A percentile compares a stretch with the other conserved stretches of the same genome.
These are phyloP conservation scores for Crocuta crocuta DNA, from an alignment of 2,113 vertebrate species.

Conservation along the genomic window DNA sequence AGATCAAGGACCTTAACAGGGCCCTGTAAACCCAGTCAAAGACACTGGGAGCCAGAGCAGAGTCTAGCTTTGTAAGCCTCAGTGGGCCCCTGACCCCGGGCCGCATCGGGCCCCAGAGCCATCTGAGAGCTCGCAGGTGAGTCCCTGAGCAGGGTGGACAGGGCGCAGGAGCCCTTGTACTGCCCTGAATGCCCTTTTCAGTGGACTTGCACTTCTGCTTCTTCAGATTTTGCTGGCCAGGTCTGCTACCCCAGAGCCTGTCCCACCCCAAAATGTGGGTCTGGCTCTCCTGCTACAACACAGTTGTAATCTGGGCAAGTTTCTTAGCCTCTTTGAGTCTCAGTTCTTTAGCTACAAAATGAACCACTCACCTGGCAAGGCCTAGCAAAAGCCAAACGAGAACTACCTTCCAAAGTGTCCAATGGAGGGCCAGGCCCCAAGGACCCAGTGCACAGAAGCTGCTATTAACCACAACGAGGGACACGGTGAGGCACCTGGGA, in stretches of 20 bases:
- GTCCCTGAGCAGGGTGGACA: neutral
- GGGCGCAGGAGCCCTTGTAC: too few species aligned
- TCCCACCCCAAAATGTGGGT: neutral
- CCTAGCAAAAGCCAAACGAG: neutral
- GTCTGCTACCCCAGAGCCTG: neutral
- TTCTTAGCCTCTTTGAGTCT: neutral
- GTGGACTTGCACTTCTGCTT: neutral
- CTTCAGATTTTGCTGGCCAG: neutral
- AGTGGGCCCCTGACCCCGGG: neutral
- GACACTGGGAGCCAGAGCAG: neutral
- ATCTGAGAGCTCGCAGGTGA: neutral
- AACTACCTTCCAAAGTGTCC: neutral
- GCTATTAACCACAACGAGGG: fast-evolving
- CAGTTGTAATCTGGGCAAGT: neutral
- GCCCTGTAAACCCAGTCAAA: neutral
- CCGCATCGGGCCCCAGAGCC: neutral
- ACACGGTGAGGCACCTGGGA: fast-evolving
- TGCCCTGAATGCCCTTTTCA: neutral
- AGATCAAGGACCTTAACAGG: neutral
- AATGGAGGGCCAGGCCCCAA: neutral
- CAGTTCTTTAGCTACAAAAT: neutral
- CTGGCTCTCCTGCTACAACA: neutral
- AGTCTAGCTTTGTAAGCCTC: neutral
- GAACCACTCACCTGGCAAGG: neutral
- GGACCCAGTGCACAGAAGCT: neutral